Evolutionary conservation across 2,797 vertebrate genomes (phyloP).

Genomic region (Sarcoramphus papa): DNA sequence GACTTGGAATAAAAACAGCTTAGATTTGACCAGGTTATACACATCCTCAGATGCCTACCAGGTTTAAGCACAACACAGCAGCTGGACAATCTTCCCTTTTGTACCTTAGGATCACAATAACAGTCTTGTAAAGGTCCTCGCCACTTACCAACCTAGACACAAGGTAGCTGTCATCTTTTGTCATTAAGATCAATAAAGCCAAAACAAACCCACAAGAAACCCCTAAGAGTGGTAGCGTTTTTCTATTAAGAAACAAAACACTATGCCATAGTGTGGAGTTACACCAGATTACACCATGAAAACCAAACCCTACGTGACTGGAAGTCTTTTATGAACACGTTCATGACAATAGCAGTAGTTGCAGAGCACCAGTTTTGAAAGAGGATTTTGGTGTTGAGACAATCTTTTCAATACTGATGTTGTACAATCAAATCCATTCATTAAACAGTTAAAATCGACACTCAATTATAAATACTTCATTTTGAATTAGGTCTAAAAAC

Average conservation of each 20-base stretch:
- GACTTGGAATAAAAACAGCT: neutral
- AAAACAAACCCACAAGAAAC: conserved; percentile 5
- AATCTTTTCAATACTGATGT: conserved; percentile 65
- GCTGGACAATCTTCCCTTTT: neutral
- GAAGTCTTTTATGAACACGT: conserved; percentile 33
- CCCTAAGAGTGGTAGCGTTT: neutral
- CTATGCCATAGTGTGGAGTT: conserved; percentile 12
- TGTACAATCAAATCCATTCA: conserved; percentile 62
- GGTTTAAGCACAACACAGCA: neutral
- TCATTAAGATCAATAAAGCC: neutral
- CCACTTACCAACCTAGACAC: conserved; percentile 26
- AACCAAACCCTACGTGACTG: conserved; percentile 37
- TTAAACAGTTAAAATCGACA: conserved; percentile 57
- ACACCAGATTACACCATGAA: conserved; percentile 7
- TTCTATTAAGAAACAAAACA: neutral
- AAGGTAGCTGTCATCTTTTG: neutral
- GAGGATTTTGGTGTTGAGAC: conserved; percentile 59
- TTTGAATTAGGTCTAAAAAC: conserved; percentile 59
- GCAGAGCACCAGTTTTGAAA: conserved; percentile 60
- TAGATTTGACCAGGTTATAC: neutral
- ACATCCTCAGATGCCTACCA: neutral
- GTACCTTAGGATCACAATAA: neutral
- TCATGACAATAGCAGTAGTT: conserved; percentile 46
- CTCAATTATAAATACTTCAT: conserved; percentile 54
- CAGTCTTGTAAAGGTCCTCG: neutral